Conservation (phyloP, 2,113 vertebrate genomes). For the Daboia siamensis region DNA sequence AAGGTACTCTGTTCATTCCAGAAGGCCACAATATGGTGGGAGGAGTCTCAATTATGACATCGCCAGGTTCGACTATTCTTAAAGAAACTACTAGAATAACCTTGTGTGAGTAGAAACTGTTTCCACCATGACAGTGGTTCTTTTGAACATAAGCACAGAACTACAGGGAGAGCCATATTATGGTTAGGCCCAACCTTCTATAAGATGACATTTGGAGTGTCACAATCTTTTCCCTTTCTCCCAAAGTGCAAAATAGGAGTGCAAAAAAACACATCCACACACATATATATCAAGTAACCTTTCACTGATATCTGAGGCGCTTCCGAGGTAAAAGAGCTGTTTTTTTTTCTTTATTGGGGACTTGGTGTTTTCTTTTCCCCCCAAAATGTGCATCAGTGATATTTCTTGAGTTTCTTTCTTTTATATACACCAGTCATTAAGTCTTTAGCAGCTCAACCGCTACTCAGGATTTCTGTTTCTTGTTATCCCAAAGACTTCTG, state of each 20-base stretch:
- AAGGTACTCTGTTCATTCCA: neutral
- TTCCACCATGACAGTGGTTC: neutral
- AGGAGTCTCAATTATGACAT: neutral
- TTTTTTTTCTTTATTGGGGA: neutral
- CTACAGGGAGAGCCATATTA: neutral
- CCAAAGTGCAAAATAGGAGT: neutral
- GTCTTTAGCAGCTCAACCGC: neutral
- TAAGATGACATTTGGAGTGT: neutral
- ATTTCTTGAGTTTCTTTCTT: neutral
- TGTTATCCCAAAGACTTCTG: neutral
- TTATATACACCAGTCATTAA: accelerated
- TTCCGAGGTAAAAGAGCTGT: neutral
- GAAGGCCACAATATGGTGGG: neutral
- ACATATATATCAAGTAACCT: neutral
- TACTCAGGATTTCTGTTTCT: neutral
- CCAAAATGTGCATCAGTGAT: accelerated
- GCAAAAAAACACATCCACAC: neutral
- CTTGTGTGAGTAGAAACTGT: neutral
- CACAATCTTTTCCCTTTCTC: neutral
- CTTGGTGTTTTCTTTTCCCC: neutral
- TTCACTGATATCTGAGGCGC: neutral
- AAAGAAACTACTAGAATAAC: neutral
- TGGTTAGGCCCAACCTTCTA: neutral
- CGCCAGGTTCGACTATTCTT: neutral
- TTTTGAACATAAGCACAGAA: neutral